Evolutionary conservation across 1,140 invertebrate genomes (phyloP), one percentile per base, ranked within the genome.

Genomic region (Cydia fagiglandana): DNA sequence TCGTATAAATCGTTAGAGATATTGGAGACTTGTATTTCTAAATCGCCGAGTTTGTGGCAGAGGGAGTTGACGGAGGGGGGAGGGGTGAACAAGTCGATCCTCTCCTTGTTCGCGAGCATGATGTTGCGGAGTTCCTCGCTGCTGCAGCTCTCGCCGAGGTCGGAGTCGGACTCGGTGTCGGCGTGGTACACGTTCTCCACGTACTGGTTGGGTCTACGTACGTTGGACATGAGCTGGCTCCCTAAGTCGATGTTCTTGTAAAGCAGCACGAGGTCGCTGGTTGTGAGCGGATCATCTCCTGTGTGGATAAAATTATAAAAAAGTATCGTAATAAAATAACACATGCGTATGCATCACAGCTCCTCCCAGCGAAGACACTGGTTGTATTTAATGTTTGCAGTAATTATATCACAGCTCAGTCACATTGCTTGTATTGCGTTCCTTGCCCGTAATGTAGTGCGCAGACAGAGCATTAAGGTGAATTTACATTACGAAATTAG

Each of bases 181-280:
- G 89, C 89, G 15, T 86, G 81, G 78, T 92, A 87, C 10, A 93
- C 74, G 12, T 78, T 91, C 80, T 93, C 91, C 6, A 93, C 87
- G 73, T 85, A 83, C 53, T 91, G 91, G 76, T 93, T 93, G 2
- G 84, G 76, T 64, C 79, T 74, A 24, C 75, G 83, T 0, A 78
- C 76, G 28, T 74, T 77, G 28, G 81, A 66, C 75, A 86, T 82
- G 1, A 85, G 76, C 70, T 88, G 84, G 7, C 81, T 84, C 0
- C 80, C 87, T 47, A 86, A 61, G 61, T 90, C 90, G 20, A 89
- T 83, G 77, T 93, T 93, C 82, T 91, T 84, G 76, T 91, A 91
- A 12, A 93, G 78, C 70, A 89, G 81, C 0, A 91, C 83, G 47
- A 91, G 80, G 76, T 93, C 91, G 64, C 80, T 81, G 9, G 84